Conservation (phyloP, 1,140 invertebrate species). For the Polyergus mexicanus region DNA sequence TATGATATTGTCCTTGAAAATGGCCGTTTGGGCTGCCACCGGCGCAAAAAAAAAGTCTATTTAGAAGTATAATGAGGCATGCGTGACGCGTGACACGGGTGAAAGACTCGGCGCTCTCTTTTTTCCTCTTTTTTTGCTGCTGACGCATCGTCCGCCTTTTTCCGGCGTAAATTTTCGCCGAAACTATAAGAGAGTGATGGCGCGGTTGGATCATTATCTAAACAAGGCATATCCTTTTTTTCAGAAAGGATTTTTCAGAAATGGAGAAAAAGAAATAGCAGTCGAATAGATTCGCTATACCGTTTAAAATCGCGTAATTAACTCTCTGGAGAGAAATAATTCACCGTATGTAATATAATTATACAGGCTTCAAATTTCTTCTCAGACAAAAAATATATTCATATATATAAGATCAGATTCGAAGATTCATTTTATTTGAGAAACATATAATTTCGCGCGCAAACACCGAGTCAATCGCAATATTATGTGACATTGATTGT, state of each 20-base stretch:
- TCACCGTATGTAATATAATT: neutral
- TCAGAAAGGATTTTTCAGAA: slow-evolving; percentile 38
- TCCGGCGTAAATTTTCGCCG: slow-evolving; percentile 35
- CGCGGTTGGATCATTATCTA: slow-evolving; percentile 39
- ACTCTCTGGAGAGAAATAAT: slow-evolving; percentile 13
- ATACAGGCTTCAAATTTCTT: neutral
- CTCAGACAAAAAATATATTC: neutral
- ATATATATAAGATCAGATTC: neutral
- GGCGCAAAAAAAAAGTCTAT: slow-evolving; percentile 30
- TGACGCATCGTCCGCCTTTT: slow-evolving; percentile 58
- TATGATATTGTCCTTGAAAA: slow-evolving; percentile 60
- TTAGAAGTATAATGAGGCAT: slow-evolving; percentile 61
- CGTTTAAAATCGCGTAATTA: neutral
- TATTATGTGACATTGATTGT: neutral
- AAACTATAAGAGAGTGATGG: neutral
- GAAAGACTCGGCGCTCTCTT: slow-evolving; percentile 16
- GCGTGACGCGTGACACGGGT: slow-evolving; percentile 55
- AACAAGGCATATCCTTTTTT: slow-evolving; percentile 57
- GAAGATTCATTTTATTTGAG: neutral
- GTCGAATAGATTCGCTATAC: slow-evolving; percentile 12
- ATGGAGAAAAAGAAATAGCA: neutral
- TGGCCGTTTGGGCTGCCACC: neutral
- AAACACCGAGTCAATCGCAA: neutral
- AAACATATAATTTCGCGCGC: neutral
- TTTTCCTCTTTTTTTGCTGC: slow-evolving; percentile 28